Evolutionary conservation across 92 coral and sea anemone species (phyloP).

Genomic region (Paragorgia papillata): DNA sequence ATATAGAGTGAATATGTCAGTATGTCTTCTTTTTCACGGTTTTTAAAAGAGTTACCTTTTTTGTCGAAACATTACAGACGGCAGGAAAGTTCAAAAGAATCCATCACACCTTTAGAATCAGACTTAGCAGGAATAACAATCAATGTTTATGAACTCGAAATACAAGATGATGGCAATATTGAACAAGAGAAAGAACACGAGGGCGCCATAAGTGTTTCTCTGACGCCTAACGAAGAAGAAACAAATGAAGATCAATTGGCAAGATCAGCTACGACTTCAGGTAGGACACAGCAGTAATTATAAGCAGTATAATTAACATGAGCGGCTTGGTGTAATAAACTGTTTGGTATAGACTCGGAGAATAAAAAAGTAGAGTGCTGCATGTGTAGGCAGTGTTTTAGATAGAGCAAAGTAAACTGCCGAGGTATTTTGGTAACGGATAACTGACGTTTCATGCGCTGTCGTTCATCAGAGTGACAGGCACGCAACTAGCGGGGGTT

Average conservation of each 20-base stretch:
- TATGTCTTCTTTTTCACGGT: constrained; percentile 42
- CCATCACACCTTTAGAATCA: not conserved
- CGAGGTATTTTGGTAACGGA: no score
- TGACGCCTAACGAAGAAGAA: not conserved
- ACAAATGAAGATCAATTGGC: not conserved
- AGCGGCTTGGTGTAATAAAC: no score
- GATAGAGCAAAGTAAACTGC: no score
- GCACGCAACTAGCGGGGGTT: no score
- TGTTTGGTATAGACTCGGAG: no score
- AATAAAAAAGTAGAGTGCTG: no score
- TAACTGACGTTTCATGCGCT: no score
- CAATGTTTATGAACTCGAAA: constrained; percentile 39
- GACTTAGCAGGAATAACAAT: constrained; percentile 10
- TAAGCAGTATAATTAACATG: no score
- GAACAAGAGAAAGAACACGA: not conserved
- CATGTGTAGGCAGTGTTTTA: no score
- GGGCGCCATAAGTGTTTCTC: not conserved
- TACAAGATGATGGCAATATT: not conserved
- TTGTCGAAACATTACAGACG: constrained; percentile 22
- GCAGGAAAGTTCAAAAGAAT: not conserved
- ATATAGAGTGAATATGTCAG: no score
- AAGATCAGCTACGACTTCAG: not conserved
- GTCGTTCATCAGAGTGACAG: no score
- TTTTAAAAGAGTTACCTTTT: constrained; percentile 37
- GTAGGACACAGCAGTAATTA: no score